Evolutionary conservation across 2,797 vertebrate genomes (phyloP).

Genomic region (Protosalanx chinensis): DNA sequence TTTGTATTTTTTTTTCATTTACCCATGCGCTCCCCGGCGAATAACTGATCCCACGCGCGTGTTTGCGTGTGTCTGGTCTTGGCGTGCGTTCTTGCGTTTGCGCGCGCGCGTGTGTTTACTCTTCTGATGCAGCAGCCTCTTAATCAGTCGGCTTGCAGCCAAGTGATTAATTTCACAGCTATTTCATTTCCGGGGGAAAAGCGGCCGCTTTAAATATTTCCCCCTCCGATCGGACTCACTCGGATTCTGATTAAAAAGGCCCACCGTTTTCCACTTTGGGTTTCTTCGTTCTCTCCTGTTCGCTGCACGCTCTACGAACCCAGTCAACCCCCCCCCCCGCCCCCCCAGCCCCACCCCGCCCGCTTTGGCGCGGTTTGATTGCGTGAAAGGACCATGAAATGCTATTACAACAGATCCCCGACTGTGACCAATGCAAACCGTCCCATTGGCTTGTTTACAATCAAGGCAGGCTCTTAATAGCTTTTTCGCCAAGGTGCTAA

Average conservation of each 20-base stretch:
- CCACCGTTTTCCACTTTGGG: slow-evolving; percentile 22
- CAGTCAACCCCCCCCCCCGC: slow-evolving; percentile 20
- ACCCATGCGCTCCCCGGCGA: too few relatives aligned
- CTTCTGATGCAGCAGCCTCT: slow-evolving; percentile 16
- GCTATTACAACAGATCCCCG: slow-evolving; percentile 50
- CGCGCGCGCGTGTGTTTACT: slow-evolving; percentile 7
- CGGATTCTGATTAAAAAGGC: slow-evolving; percentile 28
- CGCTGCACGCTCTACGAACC: slow-evolving; percentile 24
- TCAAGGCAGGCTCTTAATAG: slow-evolving; percentile 43
- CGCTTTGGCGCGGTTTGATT: slow-evolving; percentile 50
- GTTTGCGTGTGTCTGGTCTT: neutral
- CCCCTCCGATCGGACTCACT: slow-evolving; percentile 37
- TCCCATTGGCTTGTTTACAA: slow-evolving; percentile 49
- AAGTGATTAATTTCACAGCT: slow-evolving; percentile 39
- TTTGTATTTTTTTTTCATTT: too few relatives aligned
- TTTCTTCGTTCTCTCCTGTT: slow-evolving; percentile 7
- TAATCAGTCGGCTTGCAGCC: slow-evolving; percentile 26
- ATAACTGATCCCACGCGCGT: neutral
- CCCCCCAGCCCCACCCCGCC: slow-evolving; percentile 2
- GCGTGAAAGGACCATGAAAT: slow-evolving; percentile 62
- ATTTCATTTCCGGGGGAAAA: slow-evolving; percentile 24
- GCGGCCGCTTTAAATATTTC: neutral
- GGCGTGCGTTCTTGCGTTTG: neutral
- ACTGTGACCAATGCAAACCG: slow-evolving; percentile 54
- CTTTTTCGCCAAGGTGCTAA: slow-evolving; percentile 40